A percentile compares a stretch with the other conserved stretches of the same genome.
Evolutionary conservation across 53 echinoderm and acorn worm genomes (phyloP).

Genomic region (Temnopleurus reevesii): DNA sequence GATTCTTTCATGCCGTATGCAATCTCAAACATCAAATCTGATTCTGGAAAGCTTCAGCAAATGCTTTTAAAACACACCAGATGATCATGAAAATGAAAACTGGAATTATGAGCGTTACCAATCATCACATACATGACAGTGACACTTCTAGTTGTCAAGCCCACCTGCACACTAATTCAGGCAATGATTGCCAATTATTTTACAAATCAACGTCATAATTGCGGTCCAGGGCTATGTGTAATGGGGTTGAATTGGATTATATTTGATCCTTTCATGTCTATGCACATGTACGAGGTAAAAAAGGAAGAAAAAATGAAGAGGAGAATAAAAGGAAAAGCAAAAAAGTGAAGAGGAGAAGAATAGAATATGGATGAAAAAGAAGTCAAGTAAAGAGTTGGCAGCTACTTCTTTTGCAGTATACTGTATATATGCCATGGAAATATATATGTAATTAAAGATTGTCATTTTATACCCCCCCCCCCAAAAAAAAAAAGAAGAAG

Average conservation of each 20-base stretch:
- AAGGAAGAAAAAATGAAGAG: not conserved
- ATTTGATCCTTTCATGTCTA: not conserved
- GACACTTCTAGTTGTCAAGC: not conserved
- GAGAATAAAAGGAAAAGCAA: not conserved
- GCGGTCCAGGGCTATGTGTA: not conserved
- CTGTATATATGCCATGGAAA: too few species aligned
- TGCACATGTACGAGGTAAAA: not conserved
- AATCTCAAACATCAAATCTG: too few species aligned
- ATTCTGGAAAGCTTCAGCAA: not conserved
- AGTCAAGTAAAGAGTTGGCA: too few species aligned
- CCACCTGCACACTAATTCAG: not conserved
- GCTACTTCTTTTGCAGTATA: too few species aligned
- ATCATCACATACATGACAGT: too few species aligned
- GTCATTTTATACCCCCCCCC: too few species aligned
- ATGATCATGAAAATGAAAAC: not conserved
- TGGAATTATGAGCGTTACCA: not conserved
- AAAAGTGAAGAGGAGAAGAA: not conserved
- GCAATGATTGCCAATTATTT: conserved; percentile 15
- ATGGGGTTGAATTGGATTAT: not conserved
- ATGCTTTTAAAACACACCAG: not conserved
- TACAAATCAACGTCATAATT: not conserved
- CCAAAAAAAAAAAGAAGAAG: too few species aligned
- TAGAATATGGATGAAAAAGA: not conserved
- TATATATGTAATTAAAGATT: too few species aligned
- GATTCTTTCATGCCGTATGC: too few species aligned